A percentile compares a stretch with the other conserved stretches of the same genome.
phyloP scores from a whole-genome alignment of 2,113 vertebrate genomes.

The Oxyruncus cristatus region DNA sequence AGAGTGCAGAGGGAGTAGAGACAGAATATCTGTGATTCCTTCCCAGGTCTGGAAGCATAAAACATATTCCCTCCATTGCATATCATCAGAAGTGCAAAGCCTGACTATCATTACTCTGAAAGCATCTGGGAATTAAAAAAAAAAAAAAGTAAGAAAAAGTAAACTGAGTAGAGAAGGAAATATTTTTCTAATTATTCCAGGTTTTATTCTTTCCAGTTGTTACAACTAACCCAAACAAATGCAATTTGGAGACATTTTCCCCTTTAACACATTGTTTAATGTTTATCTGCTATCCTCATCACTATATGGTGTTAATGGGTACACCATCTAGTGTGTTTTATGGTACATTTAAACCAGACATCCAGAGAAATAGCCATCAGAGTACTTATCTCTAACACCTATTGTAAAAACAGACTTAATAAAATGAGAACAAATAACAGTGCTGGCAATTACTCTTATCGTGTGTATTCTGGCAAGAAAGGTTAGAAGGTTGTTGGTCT shows the following conservation, averaged over 20 bases:
- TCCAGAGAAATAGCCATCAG: slow-evolving; percentile 38
- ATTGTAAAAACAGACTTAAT: slow-evolving; percentile 56
- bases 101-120: background rate
- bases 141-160: background rate
- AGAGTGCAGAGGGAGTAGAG: background rate
- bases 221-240: background rate
- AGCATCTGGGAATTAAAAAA: background rate
- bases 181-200: background rate
- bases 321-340: background rate
- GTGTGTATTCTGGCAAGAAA: slow-evolving; percentile 20
- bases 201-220: background rate
- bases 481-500: slow-evolving; percentile 41
- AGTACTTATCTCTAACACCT: slow-evolving; percentile 33
- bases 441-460: slow-evolving; percentile 51
- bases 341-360: slow-evolving; percentile 33
- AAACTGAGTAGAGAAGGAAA: background rate
- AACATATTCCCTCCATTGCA: background rate
- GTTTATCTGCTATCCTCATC: background rate
- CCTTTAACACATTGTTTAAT: background rate
- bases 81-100: background rate
- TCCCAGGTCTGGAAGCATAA: background rate
- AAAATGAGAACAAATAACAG: slow-evolving; percentile 61
- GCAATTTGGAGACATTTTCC: background rate
- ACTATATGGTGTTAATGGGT: background rate
- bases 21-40: background rate